Percentiles rank a stretch among this genome's conserved stretches.
Conservation (phyloP, 2,797 vertebrate genomes). For the Xiphophorus birchmanni region DNA sequence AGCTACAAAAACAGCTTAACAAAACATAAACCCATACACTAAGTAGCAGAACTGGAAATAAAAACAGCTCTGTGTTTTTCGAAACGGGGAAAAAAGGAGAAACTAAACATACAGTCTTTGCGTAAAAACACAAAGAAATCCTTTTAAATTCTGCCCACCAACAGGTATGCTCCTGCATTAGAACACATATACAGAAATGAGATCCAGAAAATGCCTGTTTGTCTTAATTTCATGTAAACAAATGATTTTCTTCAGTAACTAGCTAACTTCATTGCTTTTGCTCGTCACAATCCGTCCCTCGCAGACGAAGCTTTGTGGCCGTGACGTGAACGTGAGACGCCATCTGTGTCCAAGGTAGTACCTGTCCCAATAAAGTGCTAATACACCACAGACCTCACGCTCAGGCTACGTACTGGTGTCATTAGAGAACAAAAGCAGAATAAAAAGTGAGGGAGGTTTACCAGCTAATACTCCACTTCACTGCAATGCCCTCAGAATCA, state of each 20-base stretch:
- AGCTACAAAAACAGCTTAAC: slow-evolving; percentile 29
- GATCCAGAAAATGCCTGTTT: slow-evolving; percentile 62
- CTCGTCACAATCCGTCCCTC: slow-evolving; percentile 60
- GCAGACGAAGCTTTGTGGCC: slow-evolving; percentile 47
- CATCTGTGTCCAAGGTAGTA: slow-evolving; percentile 73
- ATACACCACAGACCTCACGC: slow-evolving; percentile 72
- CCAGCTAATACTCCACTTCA: slow-evolving; percentile 25
- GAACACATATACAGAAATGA: slow-evolving; percentile 72
- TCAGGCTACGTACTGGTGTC: slow-evolving; percentile 60
- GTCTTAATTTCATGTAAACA: slow-evolving; percentile 72
- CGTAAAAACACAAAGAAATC: slow-evolving; percentile 22
- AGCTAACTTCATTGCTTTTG: slow-evolving; percentile 38
- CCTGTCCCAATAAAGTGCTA: slow-evolving; percentile 90
- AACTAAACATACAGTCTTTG: slow-evolving; percentile 44
- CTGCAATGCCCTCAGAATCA: slow-evolving; percentile 5
- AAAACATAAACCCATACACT: slow-evolving; percentile 48
- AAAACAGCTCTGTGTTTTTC: slow-evolving; percentile 44
- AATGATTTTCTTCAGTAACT: slow-evolving; percentile 49
- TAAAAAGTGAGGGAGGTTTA: slow-evolving; percentile 23
- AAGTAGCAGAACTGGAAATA: slow-evolving; percentile 23
- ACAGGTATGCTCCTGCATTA: slow-evolving; percentile 57
- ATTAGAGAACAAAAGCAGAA: slow-evolving; percentile 34
- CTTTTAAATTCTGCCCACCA: slow-evolving; percentile 48
- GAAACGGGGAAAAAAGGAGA: slow-evolving; percentile 22
- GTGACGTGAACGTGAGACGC: slow-evolving; percentile 46